Conservation (phyloP, 2,888 invertebrate species). For the Ophion slaviceki region DNA sequence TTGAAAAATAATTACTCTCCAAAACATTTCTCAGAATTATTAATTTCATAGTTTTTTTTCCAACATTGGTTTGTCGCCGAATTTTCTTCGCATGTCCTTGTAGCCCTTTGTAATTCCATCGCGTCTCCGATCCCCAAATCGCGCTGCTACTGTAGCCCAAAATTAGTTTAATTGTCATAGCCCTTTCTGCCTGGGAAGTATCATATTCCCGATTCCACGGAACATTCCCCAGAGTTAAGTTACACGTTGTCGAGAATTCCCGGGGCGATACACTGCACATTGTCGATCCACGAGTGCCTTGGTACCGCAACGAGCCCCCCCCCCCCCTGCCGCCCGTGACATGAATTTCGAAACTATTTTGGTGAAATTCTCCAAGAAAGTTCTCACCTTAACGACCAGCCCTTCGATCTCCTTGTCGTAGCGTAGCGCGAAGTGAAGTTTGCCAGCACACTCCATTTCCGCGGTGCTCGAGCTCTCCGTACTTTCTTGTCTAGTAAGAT, state of each 20-base stretch:
- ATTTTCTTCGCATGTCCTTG: too few relatives aligned
- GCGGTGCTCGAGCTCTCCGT: slow-evolving; percentile 88
- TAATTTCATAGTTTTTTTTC: too few relatives aligned
- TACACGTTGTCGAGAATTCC: not conserved
- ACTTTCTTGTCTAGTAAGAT: slow-evolving; percentile 89
- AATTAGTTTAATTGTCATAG: too few relatives aligned
- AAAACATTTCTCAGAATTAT: too few relatives aligned
- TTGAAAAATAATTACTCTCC: too few relatives aligned
- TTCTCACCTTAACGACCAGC: slow-evolving; percentile 90
- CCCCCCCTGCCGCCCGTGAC: not conserved
- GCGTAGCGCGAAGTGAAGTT: slow-evolving; percentile 91
- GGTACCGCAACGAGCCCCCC: not conserved
- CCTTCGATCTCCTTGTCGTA: slow-evolving; percentile 93
- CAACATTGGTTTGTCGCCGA: too few relatives aligned
- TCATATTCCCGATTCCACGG: not conserved
- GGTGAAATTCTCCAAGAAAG: slow-evolving; percentile 36
- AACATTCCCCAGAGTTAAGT: not conserved
- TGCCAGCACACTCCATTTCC: slow-evolving; percentile 91
- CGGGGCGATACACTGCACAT: not conserved
- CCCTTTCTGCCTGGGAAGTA: not conserved
- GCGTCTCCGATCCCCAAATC: too few relatives aligned
- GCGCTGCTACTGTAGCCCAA: too few relatives aligned
- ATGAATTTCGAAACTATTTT: slow-evolving; percentile 30
- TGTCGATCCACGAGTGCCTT: not conserved
- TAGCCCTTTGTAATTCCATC: too few relatives aligned